A percentile compares a stretch with the other conserved stretches of the same genome.
These are phyloP conservation scores for Chymomyza procnemis DNA, from an alignment of 2,888 invertebrate species.

Conservation along the genomic window DNA sequence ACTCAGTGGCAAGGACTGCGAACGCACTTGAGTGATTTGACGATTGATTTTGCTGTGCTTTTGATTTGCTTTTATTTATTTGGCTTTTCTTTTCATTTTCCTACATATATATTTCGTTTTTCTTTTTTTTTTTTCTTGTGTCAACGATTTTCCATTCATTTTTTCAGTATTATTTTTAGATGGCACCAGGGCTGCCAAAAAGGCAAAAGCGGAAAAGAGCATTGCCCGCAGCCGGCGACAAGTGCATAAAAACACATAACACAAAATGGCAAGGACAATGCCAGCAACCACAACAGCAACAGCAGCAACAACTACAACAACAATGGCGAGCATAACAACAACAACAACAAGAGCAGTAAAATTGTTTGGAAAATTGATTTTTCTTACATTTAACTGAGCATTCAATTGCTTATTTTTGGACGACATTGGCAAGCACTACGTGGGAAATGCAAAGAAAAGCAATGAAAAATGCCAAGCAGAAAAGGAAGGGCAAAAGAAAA, in stretches of 20 bases:
- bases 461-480: constrained; percentile 12
- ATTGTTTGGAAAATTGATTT: constrained; percentile 75
- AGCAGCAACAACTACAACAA: neutral
- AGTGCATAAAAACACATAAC: constrained; percentile 67
- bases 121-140: neutral
- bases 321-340: neutral
- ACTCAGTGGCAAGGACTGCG: constrained; percentile 42
- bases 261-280: constrained; percentile 21
- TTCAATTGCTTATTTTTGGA: constrained; percentile 72
- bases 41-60: constrained; percentile 73
- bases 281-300: neutral
- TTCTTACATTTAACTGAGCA: constrained; percentile 74
- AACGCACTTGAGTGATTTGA: constrained; percentile 76
- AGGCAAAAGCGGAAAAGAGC: constrained; percentile 49
- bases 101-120: constrained; percentile 20
- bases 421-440: constrained; percentile 13
- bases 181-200: neutral
- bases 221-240: constrained; percentile 72
- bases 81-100: constrained; percentile 6
- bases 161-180: neutral
- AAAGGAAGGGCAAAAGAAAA: constrained; percentile 3
- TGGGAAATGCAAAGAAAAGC: constrained; percentile 12
- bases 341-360: constrained; percentile 47
- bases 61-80: constrained; percentile 49
- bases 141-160: constrained; percentile 6